phyloP scores from a whole-genome alignment of 2,113 vertebrate species.

The Ceyx melanurus region DNA sequence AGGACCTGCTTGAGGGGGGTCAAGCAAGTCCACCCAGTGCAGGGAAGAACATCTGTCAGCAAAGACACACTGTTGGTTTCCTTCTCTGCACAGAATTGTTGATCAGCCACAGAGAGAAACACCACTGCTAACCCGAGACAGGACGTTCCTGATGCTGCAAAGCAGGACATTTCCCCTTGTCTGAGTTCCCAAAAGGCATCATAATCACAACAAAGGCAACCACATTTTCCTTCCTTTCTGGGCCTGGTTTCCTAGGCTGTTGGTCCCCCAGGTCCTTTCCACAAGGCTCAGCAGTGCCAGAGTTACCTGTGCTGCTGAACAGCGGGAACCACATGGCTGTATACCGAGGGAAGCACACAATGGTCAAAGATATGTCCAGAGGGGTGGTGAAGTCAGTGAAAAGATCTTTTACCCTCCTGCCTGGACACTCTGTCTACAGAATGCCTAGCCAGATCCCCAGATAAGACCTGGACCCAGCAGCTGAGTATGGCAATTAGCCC shows the following conservation, averaged over 20 bases:
- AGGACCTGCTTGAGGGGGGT: not conserved
- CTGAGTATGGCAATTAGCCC: not conserved
- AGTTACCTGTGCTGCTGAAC: not conserved
- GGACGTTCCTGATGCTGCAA: not conserved
- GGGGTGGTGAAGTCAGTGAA: not conserved
- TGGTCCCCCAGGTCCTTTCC: not conserved
- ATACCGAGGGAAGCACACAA: not conserved
- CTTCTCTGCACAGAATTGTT: not conserved
- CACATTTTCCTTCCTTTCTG: not conserved
- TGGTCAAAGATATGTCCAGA: not conserved
- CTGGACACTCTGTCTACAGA: not conserved
- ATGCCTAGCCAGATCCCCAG: not conserved
- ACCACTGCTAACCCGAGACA: not conserved
- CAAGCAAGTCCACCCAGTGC: not conserved
- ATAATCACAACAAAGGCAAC: not conserved
- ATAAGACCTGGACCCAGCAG: not conserved
- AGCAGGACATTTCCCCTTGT: not conserved
- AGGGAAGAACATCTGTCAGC: not conserved
- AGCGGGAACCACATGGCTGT: fast-evolving
- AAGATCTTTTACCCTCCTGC: not conserved
- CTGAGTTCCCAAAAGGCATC: fast-evolving
- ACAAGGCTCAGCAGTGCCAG: not conserved
- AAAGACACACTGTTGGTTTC: not conserved
- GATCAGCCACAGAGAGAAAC: not conserved
- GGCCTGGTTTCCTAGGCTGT: not conserved